Evolutionary conservation across 1,140 invertebrate genomes (phyloP).

Genomic region (Adoxophyes honmai): DNA sequence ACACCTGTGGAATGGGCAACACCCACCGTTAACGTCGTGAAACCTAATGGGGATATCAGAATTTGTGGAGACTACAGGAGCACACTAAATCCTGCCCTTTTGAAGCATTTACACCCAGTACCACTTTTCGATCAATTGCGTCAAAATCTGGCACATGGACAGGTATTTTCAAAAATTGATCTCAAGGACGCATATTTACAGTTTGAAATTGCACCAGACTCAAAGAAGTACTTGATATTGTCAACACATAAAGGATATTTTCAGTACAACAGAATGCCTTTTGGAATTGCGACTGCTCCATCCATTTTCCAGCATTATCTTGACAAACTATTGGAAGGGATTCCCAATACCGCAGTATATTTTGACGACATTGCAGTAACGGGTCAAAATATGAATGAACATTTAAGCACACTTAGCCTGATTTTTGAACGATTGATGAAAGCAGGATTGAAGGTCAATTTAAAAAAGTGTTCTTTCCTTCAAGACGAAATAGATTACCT

Average conservation of each 20-base stretch:
- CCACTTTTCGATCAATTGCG: constrained; percentile 19
- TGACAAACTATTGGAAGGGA: not conserved
- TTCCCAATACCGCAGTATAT: too few species aligned
- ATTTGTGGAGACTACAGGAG: constrained; percentile 16
- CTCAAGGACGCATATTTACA: constrained; percentile 17
- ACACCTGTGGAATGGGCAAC: constrained; percentile 7
- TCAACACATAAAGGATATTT: not conserved
- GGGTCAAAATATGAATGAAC: too few species aligned
- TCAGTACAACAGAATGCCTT: not conserved
- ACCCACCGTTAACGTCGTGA: constrained; percentile 19
- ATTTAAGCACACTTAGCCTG: too few species aligned
- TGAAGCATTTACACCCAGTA: constrained; percentile 17
- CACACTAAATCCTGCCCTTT: constrained; percentile 16
- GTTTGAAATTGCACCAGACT: constrained; percentile 19
- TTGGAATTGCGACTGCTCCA: not conserved
- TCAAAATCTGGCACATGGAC: constrained; percentile 11
- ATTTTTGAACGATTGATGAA: too few species aligned
- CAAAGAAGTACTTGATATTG: not conserved
- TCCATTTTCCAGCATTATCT: not conserved
- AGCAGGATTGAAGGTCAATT: too few species aligned
- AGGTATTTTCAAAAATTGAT: constrained; percentile 18
- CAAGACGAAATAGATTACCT: too few species aligned
- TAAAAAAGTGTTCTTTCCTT: too few species aligned
- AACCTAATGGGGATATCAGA: constrained; percentile 6
- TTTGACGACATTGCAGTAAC: too few species aligned